Evolutionary conservation across 92 coral and sea anemone species (phyloP).

Genomic region (Metridium senile): DNA sequence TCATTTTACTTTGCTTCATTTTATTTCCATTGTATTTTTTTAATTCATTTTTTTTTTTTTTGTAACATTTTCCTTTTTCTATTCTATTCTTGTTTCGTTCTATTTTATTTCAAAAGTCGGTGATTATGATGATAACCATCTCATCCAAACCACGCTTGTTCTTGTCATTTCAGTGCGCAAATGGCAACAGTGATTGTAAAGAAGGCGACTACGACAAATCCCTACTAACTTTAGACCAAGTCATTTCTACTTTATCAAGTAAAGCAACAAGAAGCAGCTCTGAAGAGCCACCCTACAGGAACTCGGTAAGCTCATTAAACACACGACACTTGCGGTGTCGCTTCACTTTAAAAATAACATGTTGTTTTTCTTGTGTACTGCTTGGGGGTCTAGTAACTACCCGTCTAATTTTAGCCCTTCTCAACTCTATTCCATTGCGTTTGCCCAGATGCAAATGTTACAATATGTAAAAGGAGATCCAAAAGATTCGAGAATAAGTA

Average conservation of each 20-base stretch:
- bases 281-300: slow-evolving; percentile 68
- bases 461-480: background rate
- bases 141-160: background rate
- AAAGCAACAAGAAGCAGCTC: slow-evolving; percentile 41
- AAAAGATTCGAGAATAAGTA: slow-evolving; percentile 1
- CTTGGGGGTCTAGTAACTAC: background rate
- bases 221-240: slow-evolving; percentile 81
- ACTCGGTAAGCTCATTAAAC: slow-evolving; percentile 71
- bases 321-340: background rate
- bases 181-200: slow-evolving; percentile 4
- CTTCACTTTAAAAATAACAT: background rate
- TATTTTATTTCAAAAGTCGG: background rate
- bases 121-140: background rate
- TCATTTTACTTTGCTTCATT: background rate
- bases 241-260: slow-evolving; percentile 91
- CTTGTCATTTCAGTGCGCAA: slow-evolving; percentile 17
- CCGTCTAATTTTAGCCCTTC: background rate
- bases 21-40: background rate
- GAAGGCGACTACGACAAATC: slow-evolving; percentile 63
- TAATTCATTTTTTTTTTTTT: background rate
- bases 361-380: background rate
- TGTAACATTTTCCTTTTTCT: background rate
- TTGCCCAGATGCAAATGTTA: background rate
- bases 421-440: background rate
- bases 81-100: background rate